A percentile compares a stretch with the other conserved stretches of the same genome.
Conservation (phyloP, 2,888 invertebrate species). For the Panzeria rudis region DNA sequence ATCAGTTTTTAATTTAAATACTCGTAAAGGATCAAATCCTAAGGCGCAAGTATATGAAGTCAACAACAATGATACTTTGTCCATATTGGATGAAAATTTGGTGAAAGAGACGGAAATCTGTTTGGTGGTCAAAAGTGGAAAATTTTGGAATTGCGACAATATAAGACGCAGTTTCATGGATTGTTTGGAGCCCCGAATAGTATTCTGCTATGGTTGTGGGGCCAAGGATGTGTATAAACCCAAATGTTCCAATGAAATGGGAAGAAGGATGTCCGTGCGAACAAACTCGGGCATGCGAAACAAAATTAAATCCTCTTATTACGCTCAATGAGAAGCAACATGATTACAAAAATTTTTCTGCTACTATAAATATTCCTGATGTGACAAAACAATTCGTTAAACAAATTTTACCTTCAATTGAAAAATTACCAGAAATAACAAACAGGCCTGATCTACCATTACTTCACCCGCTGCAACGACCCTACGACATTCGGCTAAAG, state of each 20-base stretch:
- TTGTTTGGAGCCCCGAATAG: background rate
- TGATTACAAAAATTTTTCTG: too few relatives aligned
- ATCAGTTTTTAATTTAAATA: background rate
- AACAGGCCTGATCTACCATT: background rate
- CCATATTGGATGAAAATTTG: background rate
- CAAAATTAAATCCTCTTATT: background rate
- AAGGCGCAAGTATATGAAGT: too few relatives aligned
- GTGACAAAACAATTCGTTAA: background rate
- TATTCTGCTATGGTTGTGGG: conserved; percentile 23
- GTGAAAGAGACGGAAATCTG: background rate
- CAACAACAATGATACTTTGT: too few relatives aligned
- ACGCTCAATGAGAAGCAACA: too few relatives aligned
- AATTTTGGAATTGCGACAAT: conserved; percentile 7
- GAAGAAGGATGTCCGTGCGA: conserved; percentile 8
- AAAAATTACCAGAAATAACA: background rate
- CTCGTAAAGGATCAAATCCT: background rate
- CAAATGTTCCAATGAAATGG: background rate
- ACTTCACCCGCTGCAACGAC: background rate
- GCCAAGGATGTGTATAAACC: background rate
- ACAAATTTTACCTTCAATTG: background rate
- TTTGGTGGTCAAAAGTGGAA: background rate
- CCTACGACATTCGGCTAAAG: background rate
- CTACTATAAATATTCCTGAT: background rate
- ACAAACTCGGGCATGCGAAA: conserved; percentile 2
- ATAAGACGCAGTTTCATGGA: background rate